Evolutionary conservation across 2,797 vertebrate species (phyloP), one percentile per base, ranked within the genome.

Genomic region (Hirundo rustica): DNA sequence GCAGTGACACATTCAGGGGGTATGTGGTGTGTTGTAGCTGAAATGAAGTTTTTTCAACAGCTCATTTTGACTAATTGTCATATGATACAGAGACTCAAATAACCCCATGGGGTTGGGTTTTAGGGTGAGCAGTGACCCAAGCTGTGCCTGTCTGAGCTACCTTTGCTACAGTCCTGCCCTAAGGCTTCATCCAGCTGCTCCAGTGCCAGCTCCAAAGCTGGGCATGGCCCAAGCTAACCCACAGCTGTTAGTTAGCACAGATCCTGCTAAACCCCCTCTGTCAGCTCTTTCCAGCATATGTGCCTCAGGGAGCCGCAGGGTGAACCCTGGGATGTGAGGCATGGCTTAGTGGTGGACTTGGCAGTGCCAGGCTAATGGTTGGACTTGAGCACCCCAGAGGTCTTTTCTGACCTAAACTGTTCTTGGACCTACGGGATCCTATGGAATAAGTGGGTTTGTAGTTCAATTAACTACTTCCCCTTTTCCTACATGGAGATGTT

Each of bases 241-340:
- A 17, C 13, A 47, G 65, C 26, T 44, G 1, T 20, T n/a, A 34
- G 27, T 10, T 15, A 38, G 23, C 44, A 44, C 7, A 22, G 38
- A 16, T 32, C 6, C 2, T 47, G n/a, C 20, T 36, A 70, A 4
- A 15, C 7, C 20, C 8, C 9, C 47, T 74, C n/a, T 3, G 2
- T 26, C 17, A 16, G n/a, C 0, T 8, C 2, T 1, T 40, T 58
- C 40, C 18, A 55, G 17, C 1, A 0, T 3, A 3, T 30, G 10
- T 8, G 8, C 44, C n/a, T 4, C 44, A 51, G 26, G 58, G 10
- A 71, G 5, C 2, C 23, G 40, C 34, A n/a, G 40, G 22, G 23
- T 19, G n/a, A 7, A 16, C 16, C 22, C 76, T n/a, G 13, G 27
- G 5, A 9, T 48, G 44, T 12, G 38, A 27, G 25, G 11, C 36